Percentiles rank a stretch among this genome's conserved stretches.
Evolutionary conservation across 2,888 invertebrate genomes (phyloP).

Genomic region (Nebria brevicollis): DNA sequence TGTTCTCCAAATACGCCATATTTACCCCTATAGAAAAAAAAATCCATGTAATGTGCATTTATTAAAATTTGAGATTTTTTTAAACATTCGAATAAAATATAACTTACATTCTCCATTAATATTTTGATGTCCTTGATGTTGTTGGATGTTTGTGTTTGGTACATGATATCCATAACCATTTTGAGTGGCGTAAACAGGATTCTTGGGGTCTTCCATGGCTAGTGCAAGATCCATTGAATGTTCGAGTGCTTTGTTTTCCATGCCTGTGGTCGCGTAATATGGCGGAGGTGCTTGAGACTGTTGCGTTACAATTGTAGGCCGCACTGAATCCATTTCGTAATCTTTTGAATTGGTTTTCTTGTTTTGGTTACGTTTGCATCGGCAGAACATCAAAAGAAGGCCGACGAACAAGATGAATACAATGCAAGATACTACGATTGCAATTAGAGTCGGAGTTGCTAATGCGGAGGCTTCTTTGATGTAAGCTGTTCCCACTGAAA

Average conservation of each 20-base stretch:
- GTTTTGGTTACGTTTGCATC: slow-evolving; percentile 82
- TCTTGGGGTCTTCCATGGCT: slow-evolving; percentile 87
- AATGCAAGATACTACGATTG: slow-evolving; percentile 80
- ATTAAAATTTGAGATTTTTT: not conserved
- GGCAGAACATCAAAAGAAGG: slow-evolving; percentile 83
- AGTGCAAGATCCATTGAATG: slow-evolving; percentile 87
- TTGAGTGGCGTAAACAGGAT: slow-evolving; percentile 83
- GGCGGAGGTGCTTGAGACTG: slow-evolving; percentile 90
- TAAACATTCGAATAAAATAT: not conserved
- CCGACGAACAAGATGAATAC: slow-evolving; percentile 82
- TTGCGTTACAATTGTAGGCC: slow-evolving; percentile 86
- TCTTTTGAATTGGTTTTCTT: slow-evolving; percentile 88
- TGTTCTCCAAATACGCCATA: slow-evolving; percentile 91
- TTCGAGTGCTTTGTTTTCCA: slow-evolving; percentile 92
- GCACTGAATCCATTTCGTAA: slow-evolving; percentile 89
- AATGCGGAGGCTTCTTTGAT: slow-evolving; percentile 82
- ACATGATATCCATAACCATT: slow-evolving; percentile 87
- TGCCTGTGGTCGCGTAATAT: slow-evolving; percentile 86
- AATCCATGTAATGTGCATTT: not conserved
- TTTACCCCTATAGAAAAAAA: slow-evolving; percentile 74
- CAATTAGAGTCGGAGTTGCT: slow-evolving; percentile 81
- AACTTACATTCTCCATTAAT: slow-evolving; percentile 85
- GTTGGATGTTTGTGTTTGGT: slow-evolving; percentile 74
- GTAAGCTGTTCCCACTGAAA: slow-evolving; percentile 80
- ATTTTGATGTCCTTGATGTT: slow-evolving; percentile 71